Base-by-base conservation (phyloP, 2,888 invertebrate species). In the Boloria selene region DNA sequence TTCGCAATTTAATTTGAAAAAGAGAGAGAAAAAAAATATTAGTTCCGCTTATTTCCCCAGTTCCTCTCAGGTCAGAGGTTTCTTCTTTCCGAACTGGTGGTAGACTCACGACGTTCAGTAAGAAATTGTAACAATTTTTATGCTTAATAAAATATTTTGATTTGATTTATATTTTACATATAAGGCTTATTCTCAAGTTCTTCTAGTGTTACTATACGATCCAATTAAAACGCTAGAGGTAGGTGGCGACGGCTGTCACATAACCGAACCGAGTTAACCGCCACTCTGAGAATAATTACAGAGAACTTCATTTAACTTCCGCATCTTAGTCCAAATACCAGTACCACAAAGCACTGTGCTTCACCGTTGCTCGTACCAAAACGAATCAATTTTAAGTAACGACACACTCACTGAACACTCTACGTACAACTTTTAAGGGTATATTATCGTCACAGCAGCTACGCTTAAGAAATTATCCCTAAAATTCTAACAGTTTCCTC, bases 241-340 rank as follows among this genome's bases (percentile, higher is more conserved):
- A 72, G 73, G 79, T 76, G 80, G 79, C 78, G 76, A 74, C 75
- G 79, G 75, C 82, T 84, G 86, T 84, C 87, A 80, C 86, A 83
- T 85, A 86, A 84, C 83, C 75, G 82, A 79, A 80, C 82, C 81
- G 79, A 84, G 84, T 80, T 86, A 86, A 88, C 87, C 86, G 83
- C 85, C 85, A 82, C 86, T 84, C 83, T 73, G 85, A 86, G 88
- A 88, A 87, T 88, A 90, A 90, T 90, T 89, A 88, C 85, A 85
- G 83, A 79, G 83, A 88, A 90, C 85, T 88, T 88, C 88, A 90
- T 90, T 88, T 88, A 90, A 90, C 87, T 90, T 90, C 85, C 88
- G 83, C 83, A 80, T 86, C 88, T 86, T 84, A 80, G 83, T 84
- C 86, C 84, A 85, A 88, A 88, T 86, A 86, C 84, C 84, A 83